Evolutionary conservation across 2,113 vertebrate species (phyloP), one percentile per base, ranked within the genome.

Genomic region (Cephalophus harveyi): DNA sequence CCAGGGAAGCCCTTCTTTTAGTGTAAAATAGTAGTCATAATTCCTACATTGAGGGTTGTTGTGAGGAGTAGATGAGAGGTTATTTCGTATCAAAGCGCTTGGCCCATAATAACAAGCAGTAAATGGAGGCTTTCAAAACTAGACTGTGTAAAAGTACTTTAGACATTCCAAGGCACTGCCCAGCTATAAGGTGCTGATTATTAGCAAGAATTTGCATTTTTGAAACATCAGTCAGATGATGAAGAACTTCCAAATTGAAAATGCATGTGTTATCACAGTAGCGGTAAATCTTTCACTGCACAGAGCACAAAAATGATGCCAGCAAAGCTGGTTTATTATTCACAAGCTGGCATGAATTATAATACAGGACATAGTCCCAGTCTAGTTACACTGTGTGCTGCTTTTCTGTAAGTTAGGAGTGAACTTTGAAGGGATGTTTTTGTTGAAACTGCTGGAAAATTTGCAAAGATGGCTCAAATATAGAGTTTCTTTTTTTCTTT

Each of bases 391-490:
- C 30, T 16, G 8, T n/a, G 17, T 89, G 33, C n/a, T 79, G 60
- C 57, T 89, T 81, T 67, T 89, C 52, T 95, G 1, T 79, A 46
- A 62, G 5, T 40, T 60, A 64, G 46, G 62, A 79, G 33, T 50
- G 25, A 91, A 81, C 27, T 95, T 76, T 23, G 57, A 89, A 89
- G 62, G 64, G 19, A 54, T 89, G 5, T 93, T 74, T 95, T 94
- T 79, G 97, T 96, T 96, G 76, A 97, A 98, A 92, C 60, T 83
- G 64, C 87, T 91, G 91, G 74, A 54, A 96, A 88, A 8, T 98
- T 98, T 94, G 55, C 86, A 96, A 92, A 95, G 81, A 97, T 96
- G 46, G 17, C 52, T 98, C 36, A 0, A 95, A 92, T 95, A 21
- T 27, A 54, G 19, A 7, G 40, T 96, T 97, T 92, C 59, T 78